These are phyloP conservation scores for Lamellibrachia luymesi DNA, from an alignment of 1,140 invertebrate species.

Conservation along the genomic window DNA sequence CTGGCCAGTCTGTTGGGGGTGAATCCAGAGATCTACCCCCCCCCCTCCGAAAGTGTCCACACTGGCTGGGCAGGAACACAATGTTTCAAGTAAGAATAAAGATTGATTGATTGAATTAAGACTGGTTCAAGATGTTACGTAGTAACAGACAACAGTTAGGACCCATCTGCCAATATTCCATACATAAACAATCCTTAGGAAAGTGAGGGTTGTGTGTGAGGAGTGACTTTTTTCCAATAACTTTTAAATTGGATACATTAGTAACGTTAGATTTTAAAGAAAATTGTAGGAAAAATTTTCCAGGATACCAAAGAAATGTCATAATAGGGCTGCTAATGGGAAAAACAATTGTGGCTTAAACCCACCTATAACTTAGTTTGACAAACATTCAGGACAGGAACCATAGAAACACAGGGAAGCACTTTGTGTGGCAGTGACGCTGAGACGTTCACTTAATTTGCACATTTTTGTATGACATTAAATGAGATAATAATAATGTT, in stretches of 20 bases:
- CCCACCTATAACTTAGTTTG: neutral
- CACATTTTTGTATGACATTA: neutral
- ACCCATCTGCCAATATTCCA: too few species aligned
- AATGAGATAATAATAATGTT: neutral
- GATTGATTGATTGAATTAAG: neutral
- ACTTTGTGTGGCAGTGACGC: neutral
- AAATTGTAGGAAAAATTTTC: too few species aligned
- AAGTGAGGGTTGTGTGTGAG: too few species aligned
- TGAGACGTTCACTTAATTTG: neutral
- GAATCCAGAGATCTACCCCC: neutral
- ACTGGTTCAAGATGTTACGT: neutral
- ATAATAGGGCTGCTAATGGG: too few species aligned
- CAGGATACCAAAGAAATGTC: too few species aligned
- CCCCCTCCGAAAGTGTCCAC: too few species aligned
- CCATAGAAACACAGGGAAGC: neutral
- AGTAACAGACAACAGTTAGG: neutral
- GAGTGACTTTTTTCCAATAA: too few species aligned
- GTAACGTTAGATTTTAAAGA: too few species aligned
- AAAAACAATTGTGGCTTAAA: too few species aligned
- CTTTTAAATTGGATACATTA: too few species aligned
- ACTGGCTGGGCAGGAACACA: neutral
- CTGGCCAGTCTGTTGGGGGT: neutral
- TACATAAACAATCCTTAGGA: too few species aligned
- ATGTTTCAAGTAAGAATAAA: neutral
- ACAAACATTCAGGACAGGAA: neutral